phyloP scores from a whole-genome alignment of 2,797 vertebrate genomes.

The Kryptolebias ocellatus region DNA sequence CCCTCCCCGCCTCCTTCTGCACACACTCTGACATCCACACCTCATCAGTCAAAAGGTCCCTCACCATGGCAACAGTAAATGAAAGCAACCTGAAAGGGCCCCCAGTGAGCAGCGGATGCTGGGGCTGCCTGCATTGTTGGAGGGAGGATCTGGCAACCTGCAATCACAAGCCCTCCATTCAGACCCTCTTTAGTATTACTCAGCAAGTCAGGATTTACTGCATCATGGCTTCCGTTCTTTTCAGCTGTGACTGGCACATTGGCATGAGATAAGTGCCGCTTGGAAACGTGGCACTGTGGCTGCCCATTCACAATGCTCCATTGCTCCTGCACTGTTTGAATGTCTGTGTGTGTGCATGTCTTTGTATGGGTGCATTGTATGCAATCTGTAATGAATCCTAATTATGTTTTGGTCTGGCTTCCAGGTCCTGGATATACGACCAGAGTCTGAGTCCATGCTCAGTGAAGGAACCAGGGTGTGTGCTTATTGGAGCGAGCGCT shows the following conservation, averaged over 20 bases:
- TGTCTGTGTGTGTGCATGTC: conserved; percentile 46
- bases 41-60: conserved; percentile 81
- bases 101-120: conserved; percentile 81
- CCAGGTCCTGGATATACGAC: conserved; percentile 91
- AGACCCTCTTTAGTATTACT: conserved; percentile 84
- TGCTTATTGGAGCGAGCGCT: conserved; percentile 96
- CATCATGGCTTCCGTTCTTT: conserved; percentile 84
- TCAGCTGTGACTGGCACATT: conserved; percentile 83
- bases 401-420: conserved; percentile 65
- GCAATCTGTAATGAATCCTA: conserved; percentile 74
- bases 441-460: conserved; percentile 86
- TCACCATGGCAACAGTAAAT: conserved; percentile 84
- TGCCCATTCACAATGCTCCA: conserved; percentile 71
- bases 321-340: conserved; percentile 55
- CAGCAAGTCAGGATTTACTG: conserved; percentile 85
- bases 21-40: conserved; percentile 64
- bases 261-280: conserved; percentile 84
- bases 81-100: conserved; percentile 83
- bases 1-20: conserved; percentile 9
- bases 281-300: conserved; percentile 78
- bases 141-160: conserved; percentile 82
- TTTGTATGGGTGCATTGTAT: conserved; percentile 51
- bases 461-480: conserved; percentile 91
- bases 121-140: conserved; percentile 78
- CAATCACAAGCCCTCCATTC: conserved; percentile 84